These are phyloP conservation scores for Centropus bengalensis DNA, from an alignment of 2,113 vertebrate genomes.

Conservation along the genomic window DNA sequence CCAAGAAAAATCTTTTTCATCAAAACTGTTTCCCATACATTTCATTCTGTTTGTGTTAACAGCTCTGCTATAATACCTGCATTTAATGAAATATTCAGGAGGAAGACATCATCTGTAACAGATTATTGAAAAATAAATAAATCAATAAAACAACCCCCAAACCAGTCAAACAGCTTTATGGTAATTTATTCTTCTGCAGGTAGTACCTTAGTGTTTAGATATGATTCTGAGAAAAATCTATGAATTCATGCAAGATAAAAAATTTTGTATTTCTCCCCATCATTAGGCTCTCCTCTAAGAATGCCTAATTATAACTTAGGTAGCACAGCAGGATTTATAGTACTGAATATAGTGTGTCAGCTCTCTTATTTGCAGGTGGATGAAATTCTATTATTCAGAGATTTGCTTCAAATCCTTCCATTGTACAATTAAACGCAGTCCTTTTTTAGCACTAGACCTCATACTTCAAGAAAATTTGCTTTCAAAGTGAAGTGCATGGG, in stretches of 20 bases:
- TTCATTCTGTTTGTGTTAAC: background rate
- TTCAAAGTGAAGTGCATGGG: background rate
- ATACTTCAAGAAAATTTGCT: conserved; percentile 2
- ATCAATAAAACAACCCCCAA: background rate
- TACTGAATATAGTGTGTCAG: conserved; percentile 33
- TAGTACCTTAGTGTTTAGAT: background rate
- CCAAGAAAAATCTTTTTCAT: background rate
- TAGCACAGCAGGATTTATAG: conserved; percentile 8
- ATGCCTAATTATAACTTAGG: conserved; percentile 36
- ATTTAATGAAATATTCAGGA: background rate
- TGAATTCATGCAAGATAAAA: background rate
- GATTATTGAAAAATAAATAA: background rate
- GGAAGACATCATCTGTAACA: background rate
- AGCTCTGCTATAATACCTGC: background rate
- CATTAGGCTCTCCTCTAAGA: conserved; percentile 12
- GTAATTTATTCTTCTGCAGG: background rate
- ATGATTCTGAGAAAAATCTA: background rate
- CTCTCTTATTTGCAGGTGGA: conserved; percentile 42
- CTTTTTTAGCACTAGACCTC: background rate
- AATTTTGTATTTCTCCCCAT: background rate
- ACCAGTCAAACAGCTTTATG: background rate
- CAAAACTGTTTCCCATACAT: background rate
- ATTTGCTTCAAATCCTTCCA: conserved; percentile 30
- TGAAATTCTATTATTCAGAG: conserved; percentile 42
- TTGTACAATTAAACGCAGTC: conserved; percentile 52